These are phyloP conservation scores for Enteromius paludinosus DNA, from an alignment of 2,797 vertebrate genomes.

Conservation along the genomic window DNA sequence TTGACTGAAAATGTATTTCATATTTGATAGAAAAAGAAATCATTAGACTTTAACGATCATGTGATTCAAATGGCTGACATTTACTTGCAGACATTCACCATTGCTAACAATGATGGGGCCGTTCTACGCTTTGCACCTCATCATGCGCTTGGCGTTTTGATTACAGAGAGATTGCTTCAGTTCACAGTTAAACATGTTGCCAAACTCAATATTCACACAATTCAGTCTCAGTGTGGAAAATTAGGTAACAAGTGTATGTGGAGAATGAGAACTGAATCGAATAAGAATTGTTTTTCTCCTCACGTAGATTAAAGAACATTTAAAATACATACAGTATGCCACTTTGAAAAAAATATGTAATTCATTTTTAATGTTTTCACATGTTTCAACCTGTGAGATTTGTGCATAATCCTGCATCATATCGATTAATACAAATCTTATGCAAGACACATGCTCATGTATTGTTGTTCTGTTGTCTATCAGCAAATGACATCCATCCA, in stretches of 20 bases:
- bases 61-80: neutral
- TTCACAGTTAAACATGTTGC: slow-evolving; percentile 32
- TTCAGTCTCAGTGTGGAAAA: slow-evolving; percentile 3
- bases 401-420: slow-evolving; percentile 8
- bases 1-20: slow-evolving; percentile 27
- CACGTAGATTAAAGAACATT: neutral
- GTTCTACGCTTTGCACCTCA: slow-evolving; percentile 22
- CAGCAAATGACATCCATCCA: neutral
- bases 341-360: neutral
- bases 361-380: neutral
- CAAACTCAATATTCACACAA: slow-evolving; percentile 38
- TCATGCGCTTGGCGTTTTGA: slow-evolving; percentile 28
- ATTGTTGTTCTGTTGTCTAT: slow-evolving; percentile 4
- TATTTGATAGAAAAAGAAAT: slow-evolving; percentile 35
- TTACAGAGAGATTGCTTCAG: slow-evolving; percentile 32
- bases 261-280: slow-evolving; percentile 7
- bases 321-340: slow-evolving; percentile 2
- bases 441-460: slow-evolving; percentile 23
- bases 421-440: slow-evolving; percentile 9
- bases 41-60: neutral
- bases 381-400: neutral
- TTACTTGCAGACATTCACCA: neutral
- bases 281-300: slow-evolving; percentile 23
- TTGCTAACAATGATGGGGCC: slow-evolving; percentile 3
- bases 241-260: slow-evolving; percentile 4